phyloP scores from a whole-genome alignment of 2,113 vertebrate genomes.

The Kryptolebias marmoratus region DNA sequence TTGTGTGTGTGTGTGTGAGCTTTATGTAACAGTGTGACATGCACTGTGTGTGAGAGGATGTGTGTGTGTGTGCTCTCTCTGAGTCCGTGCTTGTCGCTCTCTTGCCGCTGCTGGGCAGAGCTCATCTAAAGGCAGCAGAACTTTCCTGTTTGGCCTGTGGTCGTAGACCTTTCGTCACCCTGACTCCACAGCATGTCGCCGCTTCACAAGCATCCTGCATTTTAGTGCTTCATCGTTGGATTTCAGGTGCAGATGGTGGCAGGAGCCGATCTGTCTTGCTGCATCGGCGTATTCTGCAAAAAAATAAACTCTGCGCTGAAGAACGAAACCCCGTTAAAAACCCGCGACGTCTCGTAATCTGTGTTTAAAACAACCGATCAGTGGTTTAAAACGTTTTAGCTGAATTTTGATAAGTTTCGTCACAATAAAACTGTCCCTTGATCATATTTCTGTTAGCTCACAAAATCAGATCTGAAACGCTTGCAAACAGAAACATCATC shows the following conservation, averaged over 20 bases:
- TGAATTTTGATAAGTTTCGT: not conserved
- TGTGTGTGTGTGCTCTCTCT: constrained; percentile 43
- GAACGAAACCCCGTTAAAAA: no score
- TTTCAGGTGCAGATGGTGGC: not conserved
- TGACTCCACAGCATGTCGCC: constrained; percentile 18
- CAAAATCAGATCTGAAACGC: no score
- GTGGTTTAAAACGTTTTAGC: not conserved
- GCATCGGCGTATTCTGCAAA: no score
- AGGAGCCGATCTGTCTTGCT: not conserved
- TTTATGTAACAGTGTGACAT: constrained; percentile 35
- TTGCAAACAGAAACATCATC: no score
- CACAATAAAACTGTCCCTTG: not conserved
- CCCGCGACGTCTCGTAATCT: no score
- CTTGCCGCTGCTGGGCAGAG: constrained; percentile 32
- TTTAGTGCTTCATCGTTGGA: constrained; percentile 12
- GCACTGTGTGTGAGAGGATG: constrained; percentile 12
- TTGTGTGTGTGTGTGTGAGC: constrained; percentile 6
- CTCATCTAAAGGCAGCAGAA: constrained; percentile 41
- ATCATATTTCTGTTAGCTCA: no score
- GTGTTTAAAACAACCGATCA: not conserved
- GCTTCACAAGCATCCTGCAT: constrained; percentile 39
- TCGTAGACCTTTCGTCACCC: constrained; percentile 21
- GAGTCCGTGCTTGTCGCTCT: constrained; percentile 30
- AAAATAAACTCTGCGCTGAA: no score
- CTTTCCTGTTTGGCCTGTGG: constrained; percentile 37